Evolutionary conservation across 2,797 vertebrate genomes (phyloP), one percentile per base, ranked within the genome.

Genomic region (Petrocephalus schoutedeni): DNA sequence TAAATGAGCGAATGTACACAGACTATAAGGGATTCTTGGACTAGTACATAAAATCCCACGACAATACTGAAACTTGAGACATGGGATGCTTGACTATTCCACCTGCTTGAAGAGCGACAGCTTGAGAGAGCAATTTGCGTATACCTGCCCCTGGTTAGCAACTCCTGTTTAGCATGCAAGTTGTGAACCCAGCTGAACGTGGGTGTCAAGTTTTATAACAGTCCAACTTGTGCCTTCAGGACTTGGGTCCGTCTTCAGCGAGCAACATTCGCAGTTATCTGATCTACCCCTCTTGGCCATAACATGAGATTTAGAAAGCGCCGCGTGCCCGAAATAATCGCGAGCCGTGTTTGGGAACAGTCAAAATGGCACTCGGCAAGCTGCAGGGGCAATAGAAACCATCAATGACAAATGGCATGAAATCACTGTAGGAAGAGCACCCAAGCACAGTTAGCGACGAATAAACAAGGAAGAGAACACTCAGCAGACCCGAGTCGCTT

Each of bases 301-400:
- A 77, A 14, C 36, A 77, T 77, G 45, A 84, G 8, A 84, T 84
- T 51, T 49, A 84, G 45, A 51, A 28, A 49, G 45, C 45, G 19
- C 21, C 8, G 80, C 8, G 21, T 84, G 80, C 80, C 80, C 28
- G n/a, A 84, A 84, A 84, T 84, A 84, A 84, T 51, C 41, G 54
- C 14, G 51, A 67, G 28, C 28, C 23, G 41, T 54, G 51, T 83
- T 83, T 83, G 45, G 80, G 5, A 14, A 54, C 21, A 14, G 45
- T 54, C 36, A 67, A 84, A 54, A 84, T 21, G 51, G 49, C 45
- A 28, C 80, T 54, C 16, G 0, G 36, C 64, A 3, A 14, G 64
- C 64, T 67, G 56, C 10, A 12, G 56, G 56, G 12, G 36, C 32
- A 0, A 8, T 2, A 19, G 10, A 10, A 64, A 67, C 10, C 16